phyloP scores from a whole-genome alignment of 2,888 invertebrate species.

The Amphipoea lucens region DNA sequence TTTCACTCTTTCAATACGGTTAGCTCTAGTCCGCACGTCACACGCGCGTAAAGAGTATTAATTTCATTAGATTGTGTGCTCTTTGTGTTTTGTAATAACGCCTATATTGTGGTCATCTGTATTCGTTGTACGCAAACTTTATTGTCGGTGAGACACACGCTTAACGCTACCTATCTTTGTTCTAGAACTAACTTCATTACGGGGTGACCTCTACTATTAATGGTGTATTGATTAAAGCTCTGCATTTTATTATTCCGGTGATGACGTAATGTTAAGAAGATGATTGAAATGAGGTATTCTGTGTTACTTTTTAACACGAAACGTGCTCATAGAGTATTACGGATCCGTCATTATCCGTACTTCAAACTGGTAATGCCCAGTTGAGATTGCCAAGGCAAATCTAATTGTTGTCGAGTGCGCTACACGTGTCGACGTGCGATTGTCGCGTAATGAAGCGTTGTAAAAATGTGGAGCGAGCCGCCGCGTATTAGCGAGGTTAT shows the following conservation, averaged over 20 bases:
- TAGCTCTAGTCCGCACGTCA: conserved; percentile 63
- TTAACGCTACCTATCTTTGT: conserved; percentile 53
- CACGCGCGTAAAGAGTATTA: conserved; percentile 51
- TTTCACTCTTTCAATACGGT: conserved; percentile 70
- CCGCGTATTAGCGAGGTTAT: conserved; percentile 76
- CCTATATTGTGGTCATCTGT: conserved; percentile 51
- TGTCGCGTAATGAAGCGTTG: conserved; percentile 71
- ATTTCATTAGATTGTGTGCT: conserved; percentile 61
- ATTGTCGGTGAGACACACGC: conserved; percentile 44
- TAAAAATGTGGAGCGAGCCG: conserved; percentile 75
- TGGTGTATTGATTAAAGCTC: conserved; percentile 41
- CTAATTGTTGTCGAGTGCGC: conserved; percentile 63
- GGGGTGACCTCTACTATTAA: conserved; percentile 45
- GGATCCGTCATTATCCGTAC: conserved; percentile 33
- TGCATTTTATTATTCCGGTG: conserved; percentile 21
- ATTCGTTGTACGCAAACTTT: conserved; percentile 42
- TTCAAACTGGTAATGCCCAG: conserved; percentile 42
- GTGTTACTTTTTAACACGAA: conserved; percentile 13
- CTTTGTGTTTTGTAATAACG: conserved; percentile 62
- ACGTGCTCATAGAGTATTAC: conserved; percentile 15
- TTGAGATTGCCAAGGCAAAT: conserved; percentile 60
- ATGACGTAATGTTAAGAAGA: conserved; percentile 12
- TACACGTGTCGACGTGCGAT: conserved; percentile 69
- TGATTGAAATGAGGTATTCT: background rate
- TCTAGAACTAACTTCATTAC: conserved; percentile 56